phyloP scores from a whole-genome alignment of 2,113 vertebrate species.

The Tachuris rubrigastra region DNA sequence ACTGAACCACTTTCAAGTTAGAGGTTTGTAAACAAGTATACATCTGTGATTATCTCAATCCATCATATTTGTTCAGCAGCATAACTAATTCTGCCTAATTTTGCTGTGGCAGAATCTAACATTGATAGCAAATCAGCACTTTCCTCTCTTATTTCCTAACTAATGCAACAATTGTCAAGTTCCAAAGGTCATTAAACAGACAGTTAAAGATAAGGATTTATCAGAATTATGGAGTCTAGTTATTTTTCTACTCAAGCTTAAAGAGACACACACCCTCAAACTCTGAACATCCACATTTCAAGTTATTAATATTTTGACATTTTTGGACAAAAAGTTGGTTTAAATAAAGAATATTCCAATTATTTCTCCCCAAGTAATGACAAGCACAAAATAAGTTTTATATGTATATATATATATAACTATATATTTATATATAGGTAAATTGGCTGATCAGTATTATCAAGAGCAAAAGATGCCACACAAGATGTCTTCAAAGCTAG shows the following conservation, averaged over 20 bases:
- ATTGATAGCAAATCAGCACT: neutral
- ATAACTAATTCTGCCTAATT: neutral
- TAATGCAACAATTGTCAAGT: neutral
- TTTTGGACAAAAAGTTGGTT: neutral
- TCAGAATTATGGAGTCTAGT: no score
- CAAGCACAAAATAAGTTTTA: neutral
- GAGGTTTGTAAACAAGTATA: neutral
- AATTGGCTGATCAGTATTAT: neutral
- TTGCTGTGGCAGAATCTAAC: neutral
- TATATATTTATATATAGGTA: neutral
- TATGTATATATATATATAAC: no score
- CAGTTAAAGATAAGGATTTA: neutral
- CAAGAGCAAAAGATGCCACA: neutral
- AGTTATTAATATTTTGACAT: neutral
- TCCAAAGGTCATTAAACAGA: conserved; percentile 27
- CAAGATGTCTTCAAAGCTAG: neutral
- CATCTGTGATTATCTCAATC: neutral
- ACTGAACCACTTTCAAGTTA: neutral
- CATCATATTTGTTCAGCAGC: neutral
- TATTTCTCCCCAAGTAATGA: neutral
- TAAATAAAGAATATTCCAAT: neutral
- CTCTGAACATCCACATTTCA: neutral
- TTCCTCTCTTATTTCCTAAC: neutral
- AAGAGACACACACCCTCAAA: neutral
- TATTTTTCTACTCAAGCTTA: neutral